Evolutionary conservation across 2,113 vertebrate species (phyloP), one percentile per base, ranked within the genome.

Genomic region (Sceloporus undulatus): DNA sequence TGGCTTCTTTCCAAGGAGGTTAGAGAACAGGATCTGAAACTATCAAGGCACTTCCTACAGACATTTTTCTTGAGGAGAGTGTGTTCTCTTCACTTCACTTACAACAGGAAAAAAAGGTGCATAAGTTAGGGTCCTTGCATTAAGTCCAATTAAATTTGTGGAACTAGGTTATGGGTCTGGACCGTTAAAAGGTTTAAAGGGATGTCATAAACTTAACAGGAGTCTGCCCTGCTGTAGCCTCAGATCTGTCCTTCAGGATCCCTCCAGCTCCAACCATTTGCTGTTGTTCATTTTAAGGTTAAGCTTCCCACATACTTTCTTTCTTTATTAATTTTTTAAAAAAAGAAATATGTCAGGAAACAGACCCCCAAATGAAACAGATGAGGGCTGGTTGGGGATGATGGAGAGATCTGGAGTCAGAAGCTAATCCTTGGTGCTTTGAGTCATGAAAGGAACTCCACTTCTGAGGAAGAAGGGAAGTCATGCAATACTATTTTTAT

Each of bases 391-490:
- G 2, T 3, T 1, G 18, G 27, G 68, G 66, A 9, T 8, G 40
- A 3, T 23, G 8, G 18, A 6, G 8, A 19, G 9, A 8, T 11
- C 76, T 9, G 68, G 68, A 27, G 29, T n/a, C 1, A 34, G 73
- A 87, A 91, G 85, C 1, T 66, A 89, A 74, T 7, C 76, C 29
- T 88, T 91, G 5, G 77, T 82, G 7, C 25, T 70, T 27, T 18
- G 70, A 83, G 68, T 85, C 92, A 29, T 86, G 93, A 94, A 94
- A 91, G 85, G 76, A 87, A 88, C 92, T 91, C 88, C 68, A 93
- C 89, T 86, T 76, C 83, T 21, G 9, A 25, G 73, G 48, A 14
- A 73, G 21, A 84, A 83, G 62, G 9, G 18, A 29, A 80, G 38
- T 74, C 81, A 86, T 81, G 85, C 85, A 84, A 81, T 62, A 19